Conservation (phyloP, 1,140 invertebrate species). For the Drosophila carrolli region DNA sequence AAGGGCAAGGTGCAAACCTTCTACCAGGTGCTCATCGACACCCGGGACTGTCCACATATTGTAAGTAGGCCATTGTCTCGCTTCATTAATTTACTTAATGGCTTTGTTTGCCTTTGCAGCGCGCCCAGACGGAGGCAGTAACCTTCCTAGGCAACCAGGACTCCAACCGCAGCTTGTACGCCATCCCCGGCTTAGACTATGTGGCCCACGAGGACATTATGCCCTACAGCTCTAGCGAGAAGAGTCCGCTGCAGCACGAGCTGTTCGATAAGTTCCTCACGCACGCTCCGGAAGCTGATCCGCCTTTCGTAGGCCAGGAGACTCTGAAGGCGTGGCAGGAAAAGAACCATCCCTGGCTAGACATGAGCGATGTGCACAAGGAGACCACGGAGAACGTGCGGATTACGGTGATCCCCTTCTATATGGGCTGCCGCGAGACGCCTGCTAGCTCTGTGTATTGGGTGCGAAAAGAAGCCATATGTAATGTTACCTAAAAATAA, state of each 20-base stretch:
- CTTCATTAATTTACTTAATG: not conserved
- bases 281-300: constrained; percentile 91
- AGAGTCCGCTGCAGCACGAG: constrained; percentile 94
- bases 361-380: constrained; percentile 98
- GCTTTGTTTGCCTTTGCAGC: constrained; percentile 86
- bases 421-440: constrained; percentile 91
- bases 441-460: constrained; percentile 96
- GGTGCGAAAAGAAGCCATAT: constrained; percentile 86
- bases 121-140: constrained; percentile 98
- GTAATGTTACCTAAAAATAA: not conserved
- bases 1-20: constrained; percentile 96
- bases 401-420: constrained; percentile 99
- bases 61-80: constrained; percentile 86
- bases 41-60: constrained; percentile 97
- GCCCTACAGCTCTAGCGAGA: constrained; percentile 92
- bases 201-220: constrained; percentile 98
- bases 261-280: constrained; percentile 98
- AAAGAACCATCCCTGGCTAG: constrained; percentile 98
- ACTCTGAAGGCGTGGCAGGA: constrained; percentile 98
- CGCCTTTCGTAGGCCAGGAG: constrained; percentile 94
- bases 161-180: constrained; percentile 95
- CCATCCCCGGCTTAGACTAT: constrained; percentile 98
- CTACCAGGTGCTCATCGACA: constrained; percentile 98
- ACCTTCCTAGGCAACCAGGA: constrained; percentile 99
- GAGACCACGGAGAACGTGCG: constrained; percentile 98